Percentiles rank a stretch among this genome's conserved stretches.
These are phyloP conservation scores for Tychaedon coryphoeus DNA, from an alignment of 2,113 vertebrate genomes.

Conservation along the genomic window DNA sequence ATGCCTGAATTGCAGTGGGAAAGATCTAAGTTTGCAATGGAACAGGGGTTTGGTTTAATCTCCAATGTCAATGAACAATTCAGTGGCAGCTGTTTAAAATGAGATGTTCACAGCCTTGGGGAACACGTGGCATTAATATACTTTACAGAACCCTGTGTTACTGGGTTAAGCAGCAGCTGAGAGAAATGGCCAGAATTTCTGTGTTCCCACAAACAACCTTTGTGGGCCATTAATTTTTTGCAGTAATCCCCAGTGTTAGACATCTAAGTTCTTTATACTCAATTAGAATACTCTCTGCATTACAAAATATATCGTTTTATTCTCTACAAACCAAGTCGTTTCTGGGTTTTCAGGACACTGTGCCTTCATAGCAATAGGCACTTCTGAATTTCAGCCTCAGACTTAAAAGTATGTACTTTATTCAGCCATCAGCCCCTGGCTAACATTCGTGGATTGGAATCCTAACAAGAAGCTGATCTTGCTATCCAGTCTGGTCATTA, in stretches of 20 bases:
- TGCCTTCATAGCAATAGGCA: neutral
- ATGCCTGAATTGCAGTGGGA: neutral
- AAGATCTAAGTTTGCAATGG: neutral
- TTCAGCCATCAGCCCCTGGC: slow-evolving; percentile 51
- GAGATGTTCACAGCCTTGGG: neutral
- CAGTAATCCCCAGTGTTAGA: neutral
- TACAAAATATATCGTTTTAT: neutral
- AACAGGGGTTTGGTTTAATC: neutral
- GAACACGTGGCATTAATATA: neutral
- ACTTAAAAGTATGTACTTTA: slow-evolving; percentile 52
- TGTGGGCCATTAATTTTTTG: neutral
- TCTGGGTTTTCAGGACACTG: slow-evolving; percentile 40
- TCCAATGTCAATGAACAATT: neutral
- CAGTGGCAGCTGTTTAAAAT: neutral
- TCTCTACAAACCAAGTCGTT: slow-evolving; percentile 13
- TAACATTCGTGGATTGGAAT: slow-evolving; percentile 60
- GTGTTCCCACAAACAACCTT: neutral
- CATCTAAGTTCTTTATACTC: neutral
- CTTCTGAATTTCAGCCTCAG: slow-evolving; percentile 33
- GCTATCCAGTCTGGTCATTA: slow-evolving; percentile 67
- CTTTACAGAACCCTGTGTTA: neutral
- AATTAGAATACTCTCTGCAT: slow-evolving; percentile 7
- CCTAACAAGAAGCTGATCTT: slow-evolving; percentile 59
- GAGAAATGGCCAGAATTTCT: neutral
- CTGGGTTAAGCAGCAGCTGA: slow-evolving; percentile 5